These are phyloP conservation scores for Anas georgica DNA, from an alignment of 2,797 vertebrate species.

Conservation along the genomic window DNA sequence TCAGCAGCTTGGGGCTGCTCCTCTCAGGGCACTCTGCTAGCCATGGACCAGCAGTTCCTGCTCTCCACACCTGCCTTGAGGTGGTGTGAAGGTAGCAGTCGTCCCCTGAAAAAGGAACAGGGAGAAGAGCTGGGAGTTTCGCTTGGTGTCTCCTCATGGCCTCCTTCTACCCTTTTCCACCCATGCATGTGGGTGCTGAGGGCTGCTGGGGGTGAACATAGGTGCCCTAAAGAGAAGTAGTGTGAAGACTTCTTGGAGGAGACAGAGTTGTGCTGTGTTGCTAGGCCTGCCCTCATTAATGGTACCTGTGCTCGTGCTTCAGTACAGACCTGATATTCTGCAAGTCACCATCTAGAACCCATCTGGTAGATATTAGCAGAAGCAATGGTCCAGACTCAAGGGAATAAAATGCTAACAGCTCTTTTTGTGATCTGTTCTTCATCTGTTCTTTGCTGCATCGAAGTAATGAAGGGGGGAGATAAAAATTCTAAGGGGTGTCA, in stretches of 20 bases:
- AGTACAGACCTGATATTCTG: neutral
- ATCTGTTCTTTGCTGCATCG: neutral
- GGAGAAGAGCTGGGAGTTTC: neutral
- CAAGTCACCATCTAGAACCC: neutral
- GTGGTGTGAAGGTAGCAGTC: neutral
- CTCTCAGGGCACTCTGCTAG: neutral
- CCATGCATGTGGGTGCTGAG: no score
- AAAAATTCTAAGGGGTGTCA: neutral
- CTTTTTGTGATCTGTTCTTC: neutral
- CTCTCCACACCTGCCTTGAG: neutral
- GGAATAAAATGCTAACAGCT: neutral
- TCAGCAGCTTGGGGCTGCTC: rapidly evolving
- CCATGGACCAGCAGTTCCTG: neutral
- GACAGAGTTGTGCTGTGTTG: no score
- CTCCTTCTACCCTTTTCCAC: neutral
- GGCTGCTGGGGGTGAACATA: neutral
- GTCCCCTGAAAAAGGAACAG: neutral
- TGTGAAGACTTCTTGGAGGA: neutral
- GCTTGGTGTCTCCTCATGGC: neutral
- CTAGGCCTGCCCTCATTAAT: neutral
- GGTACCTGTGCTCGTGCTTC: rapidly evolving
- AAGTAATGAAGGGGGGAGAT: neutral
- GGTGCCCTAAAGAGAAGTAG: neutral
- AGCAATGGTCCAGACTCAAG: neutral
- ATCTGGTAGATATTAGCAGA: neutral